A percentile compares a stretch with the other conserved stretches of the same genome.
phyloP scores from a whole-genome alignment of 2,113 vertebrate genomes.

The Lepisosteus osseus region DNA sequence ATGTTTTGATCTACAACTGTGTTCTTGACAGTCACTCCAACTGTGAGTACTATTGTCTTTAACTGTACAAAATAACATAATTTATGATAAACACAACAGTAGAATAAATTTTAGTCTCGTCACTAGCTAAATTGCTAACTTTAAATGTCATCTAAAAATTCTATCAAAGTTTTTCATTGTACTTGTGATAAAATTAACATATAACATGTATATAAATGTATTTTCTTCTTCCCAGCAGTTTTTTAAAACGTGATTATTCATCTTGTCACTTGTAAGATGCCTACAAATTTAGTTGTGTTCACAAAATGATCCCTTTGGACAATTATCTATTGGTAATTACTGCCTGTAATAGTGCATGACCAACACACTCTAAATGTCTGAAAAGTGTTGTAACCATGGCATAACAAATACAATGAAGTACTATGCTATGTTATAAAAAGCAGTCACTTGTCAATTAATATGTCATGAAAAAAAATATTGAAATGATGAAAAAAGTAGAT shows the following conservation, averaged over 20 bases:
- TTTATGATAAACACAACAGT: too few relatives aligned
- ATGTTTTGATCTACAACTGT: too few relatives aligned
- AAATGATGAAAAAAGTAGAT: too few relatives aligned
- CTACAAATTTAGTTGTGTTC: conserved; percentile 15
- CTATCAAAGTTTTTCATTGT: too few relatives aligned
- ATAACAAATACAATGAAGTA: conserved; percentile 10
- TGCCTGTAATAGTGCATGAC: not conserved
- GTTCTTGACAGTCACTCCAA: too few relatives aligned
- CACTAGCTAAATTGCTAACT: not conserved
- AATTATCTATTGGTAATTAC: conserved; percentile 1
- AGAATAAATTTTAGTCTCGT: too few relatives aligned
- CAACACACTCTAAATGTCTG: conserved; percentile 1
- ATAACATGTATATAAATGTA: not conserved
- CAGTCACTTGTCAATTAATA: too few relatives aligned
- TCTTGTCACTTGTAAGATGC: conserved; percentile 11
- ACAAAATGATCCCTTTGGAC: not conserved
- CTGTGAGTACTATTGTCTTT: too few relatives aligned
- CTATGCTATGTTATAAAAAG: too few relatives aligned
- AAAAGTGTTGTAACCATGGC: conserved; percentile 10
- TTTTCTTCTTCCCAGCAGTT: not conserved
- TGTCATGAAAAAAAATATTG: too few relatives aligned
- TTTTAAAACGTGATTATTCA: conserved; percentile 7
- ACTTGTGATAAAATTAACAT: too few relatives aligned
- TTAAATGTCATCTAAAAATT: conserved; percentile 3
- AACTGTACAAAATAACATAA: too few relatives aligned